Evolutionary conservation across 35 echinoderm and acorn worm species (phyloP).

Genomic region (Strongylocentrotus purpuratus): DNA sequence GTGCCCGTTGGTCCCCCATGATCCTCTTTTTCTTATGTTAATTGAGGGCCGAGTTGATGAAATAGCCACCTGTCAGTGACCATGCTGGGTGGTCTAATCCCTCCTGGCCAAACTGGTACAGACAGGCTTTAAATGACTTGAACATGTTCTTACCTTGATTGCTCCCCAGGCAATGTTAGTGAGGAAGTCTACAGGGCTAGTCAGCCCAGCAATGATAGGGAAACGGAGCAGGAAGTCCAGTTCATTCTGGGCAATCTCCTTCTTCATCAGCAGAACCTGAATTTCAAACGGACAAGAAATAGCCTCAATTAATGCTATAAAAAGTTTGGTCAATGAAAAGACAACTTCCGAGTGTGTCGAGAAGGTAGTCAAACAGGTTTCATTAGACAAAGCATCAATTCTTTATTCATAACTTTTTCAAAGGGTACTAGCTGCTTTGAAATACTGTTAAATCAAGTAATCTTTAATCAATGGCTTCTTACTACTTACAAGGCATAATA

Average conservation of each 20-base stretch:
- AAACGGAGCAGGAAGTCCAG: conserved; percentile 97
- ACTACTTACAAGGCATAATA: too few species aligned
- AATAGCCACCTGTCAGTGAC: too few species aligned
- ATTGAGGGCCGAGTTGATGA: too few species aligned
- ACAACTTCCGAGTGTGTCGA: neutral
- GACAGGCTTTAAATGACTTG: too few species aligned
- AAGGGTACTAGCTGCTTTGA: too few species aligned
- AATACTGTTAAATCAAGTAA: too few species aligned
- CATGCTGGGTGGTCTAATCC: too few species aligned
- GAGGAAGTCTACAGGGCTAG: conserved; percentile 96
- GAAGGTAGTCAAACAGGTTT: neutral
- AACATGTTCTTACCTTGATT: conserved; percentile 74
- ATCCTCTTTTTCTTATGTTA: too few species aligned
- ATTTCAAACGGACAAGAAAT: neutral
- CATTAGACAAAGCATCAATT: neutral
- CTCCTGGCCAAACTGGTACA: too few species aligned
- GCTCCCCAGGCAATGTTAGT: conserved; percentile 94
- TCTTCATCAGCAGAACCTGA: conserved; percentile 89
- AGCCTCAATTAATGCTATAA: neutral
- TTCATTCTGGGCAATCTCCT: conserved; percentile 88
- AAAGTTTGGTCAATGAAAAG: neutral
- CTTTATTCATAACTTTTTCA: neutral
- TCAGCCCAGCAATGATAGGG: conserved; percentile 85
- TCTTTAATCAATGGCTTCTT: too few species aligned
- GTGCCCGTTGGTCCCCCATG: too few species aligned